A percentile compares a stretch with the other conserved stretches of the same genome.
Evolutionary conservation across 2,113 vertebrate species (phyloP).

Genomic region (Pangasianodon gigas): DNA sequence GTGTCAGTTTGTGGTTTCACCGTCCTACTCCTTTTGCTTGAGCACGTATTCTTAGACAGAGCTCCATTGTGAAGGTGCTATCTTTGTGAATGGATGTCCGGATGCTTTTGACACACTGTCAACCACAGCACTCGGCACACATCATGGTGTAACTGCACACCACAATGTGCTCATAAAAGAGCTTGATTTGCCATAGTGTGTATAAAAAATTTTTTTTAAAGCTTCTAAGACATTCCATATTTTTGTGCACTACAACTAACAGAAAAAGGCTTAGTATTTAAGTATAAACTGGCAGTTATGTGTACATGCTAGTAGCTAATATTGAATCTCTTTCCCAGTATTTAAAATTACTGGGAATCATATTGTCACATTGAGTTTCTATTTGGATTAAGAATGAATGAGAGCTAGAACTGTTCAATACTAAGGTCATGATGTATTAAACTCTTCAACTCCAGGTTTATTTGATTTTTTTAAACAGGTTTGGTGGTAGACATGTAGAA

Average conservation of each 20-base stretch:
- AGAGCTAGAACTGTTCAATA: not conserved
- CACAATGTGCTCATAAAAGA: slow-evolving; percentile 6
- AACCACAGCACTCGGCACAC: slow-evolving; percentile 34
- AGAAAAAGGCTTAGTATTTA: not conserved
- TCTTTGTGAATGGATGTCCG: slow-evolving; percentile 35
- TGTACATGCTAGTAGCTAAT: not conserved
- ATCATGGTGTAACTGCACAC: slow-evolving; percentile 15
- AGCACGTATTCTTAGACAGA: slow-evolving; percentile 39
- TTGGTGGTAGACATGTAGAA: not conserved
- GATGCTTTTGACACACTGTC: slow-evolving; percentile 50
- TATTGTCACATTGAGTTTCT: not conserved
- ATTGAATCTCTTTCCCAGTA: not conserved
- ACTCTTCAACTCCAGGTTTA: not conserved
- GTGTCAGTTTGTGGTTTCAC: slow-evolving; percentile 32
- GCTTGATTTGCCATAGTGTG: not conserved
- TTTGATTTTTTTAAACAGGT: not conserved
- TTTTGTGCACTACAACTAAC: not conserved
- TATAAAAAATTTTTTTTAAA: not conserved
- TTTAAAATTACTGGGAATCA: not conserved
- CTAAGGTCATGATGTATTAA: not conserved
- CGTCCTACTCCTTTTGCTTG: slow-evolving; percentile 6
- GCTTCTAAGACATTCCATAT: not conserved
- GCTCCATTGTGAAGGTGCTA: slow-evolving; percentile 45
- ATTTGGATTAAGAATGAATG: not conserved
- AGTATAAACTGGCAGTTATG: not conserved